phyloP scores from a whole-genome alignment of 2,888 invertebrate genomes.

The Dromius quadrimaculatus region DNA sequence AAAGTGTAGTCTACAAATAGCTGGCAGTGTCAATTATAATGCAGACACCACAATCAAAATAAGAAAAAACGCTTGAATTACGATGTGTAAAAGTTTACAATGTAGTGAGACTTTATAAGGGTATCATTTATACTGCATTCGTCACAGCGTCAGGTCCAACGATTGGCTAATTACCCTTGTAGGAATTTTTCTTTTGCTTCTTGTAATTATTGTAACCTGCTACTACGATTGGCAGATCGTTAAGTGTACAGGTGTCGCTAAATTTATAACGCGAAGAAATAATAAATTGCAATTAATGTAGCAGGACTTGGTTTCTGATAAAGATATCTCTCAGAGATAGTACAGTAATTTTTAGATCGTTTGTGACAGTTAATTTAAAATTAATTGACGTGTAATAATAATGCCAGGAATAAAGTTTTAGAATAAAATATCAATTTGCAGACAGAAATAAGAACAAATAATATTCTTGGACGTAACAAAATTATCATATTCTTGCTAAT shows the following conservation, averaged over 20 bases:
- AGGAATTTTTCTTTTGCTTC: constrained; percentile 1
- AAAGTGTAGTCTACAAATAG: too few species aligned
- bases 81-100: background rate
- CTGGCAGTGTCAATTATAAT: too few species aligned
- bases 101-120: constrained; percentile 12
- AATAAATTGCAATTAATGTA: background rate
- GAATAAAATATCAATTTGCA: too few species aligned
- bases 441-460: too few species aligned
- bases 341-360: background rate
- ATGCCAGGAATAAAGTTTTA: too few species aligned
- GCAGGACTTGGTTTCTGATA: background rate
- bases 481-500: background rate
- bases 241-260: background rate
- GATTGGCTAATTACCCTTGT: constrained; percentile 8
- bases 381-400: too few species aligned
- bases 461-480: background rate
- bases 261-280: background rate
- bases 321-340: background rate
- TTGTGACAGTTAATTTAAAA: background rate
- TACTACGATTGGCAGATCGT: background rate
- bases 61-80: too few species aligned
- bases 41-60: too few species aligned
- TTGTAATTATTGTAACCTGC: constrained; percentile 10
- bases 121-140: constrained; percentile 18
- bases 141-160: constrained; percentile 6